Evolutionary conservation across 2,113 vertebrate species (phyloP).

Genomic region (Fregetta grallaria): DNA sequence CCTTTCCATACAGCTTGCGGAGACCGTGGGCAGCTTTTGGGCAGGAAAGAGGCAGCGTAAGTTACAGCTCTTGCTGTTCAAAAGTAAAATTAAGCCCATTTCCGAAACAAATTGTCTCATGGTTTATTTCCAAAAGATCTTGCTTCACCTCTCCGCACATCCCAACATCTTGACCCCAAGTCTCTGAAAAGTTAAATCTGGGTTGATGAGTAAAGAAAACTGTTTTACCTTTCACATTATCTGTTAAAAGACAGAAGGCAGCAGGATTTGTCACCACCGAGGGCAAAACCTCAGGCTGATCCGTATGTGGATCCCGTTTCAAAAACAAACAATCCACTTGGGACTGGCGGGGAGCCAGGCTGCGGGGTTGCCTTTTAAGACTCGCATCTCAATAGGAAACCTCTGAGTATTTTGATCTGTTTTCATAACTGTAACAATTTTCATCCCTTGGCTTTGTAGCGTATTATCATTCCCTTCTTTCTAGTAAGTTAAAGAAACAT

Average conservation of each 20-base stretch:
- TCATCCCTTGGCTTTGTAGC: not conserved
- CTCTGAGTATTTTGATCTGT: not conserved
- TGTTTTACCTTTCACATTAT: not conserved
- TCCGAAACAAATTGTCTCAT: not conserved
- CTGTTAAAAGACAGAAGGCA: not conserved
- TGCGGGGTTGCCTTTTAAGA: not conserved
- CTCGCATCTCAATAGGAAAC: conserved; percentile 21
- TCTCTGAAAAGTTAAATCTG: not conserved
- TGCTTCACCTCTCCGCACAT: not conserved
- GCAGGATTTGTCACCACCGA: not conserved
- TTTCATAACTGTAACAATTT: conserved; percentile 52
- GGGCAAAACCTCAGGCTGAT: not conserved
- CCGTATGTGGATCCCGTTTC: not conserved
- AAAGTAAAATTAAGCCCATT: not conserved
- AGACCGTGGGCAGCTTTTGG: not conserved
- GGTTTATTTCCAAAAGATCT: not conserved
- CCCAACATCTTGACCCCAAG: not conserved
- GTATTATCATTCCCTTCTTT: not conserved
- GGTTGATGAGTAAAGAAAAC: not conserved
- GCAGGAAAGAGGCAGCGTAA: not conserved
- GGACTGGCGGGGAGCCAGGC: conserved; percentile 20
- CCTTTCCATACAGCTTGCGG: not conserved
- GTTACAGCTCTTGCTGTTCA: not conserved
- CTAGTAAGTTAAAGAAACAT: not conserved
- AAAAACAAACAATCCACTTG: conserved; percentile 47